Conservation (phyloP, 2,797 vertebrate species). For the Ceryle rudis region DNA sequence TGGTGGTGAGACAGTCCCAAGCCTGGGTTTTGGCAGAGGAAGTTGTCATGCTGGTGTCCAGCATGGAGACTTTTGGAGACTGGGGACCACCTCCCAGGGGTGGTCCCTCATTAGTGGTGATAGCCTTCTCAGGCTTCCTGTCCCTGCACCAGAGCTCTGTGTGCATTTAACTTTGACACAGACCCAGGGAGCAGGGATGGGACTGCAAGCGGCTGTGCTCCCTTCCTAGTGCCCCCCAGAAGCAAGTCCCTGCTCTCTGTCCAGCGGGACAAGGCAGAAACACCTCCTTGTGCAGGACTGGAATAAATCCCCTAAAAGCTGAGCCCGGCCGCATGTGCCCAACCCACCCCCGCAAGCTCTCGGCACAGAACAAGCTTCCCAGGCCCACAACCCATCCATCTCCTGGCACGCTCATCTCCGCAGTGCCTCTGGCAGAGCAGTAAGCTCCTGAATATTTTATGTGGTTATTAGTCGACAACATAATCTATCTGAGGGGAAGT, state of each 20-base stretch:
- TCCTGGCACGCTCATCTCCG: constrained; percentile 26
- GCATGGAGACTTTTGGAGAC: fast-evolving
- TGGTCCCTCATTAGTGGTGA: no score
- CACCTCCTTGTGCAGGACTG: not conserved
- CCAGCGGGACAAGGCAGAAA: not conserved
- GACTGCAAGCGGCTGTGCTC: fast-evolving
- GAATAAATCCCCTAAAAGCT: not conserved
- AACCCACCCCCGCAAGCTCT: not conserved
- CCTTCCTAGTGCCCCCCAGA: not conserved
- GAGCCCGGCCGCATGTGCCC: not conserved
- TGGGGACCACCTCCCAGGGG: fast-evolving
- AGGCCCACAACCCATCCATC: constrained; percentile 7
- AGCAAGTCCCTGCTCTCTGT: not conserved
- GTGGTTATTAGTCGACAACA: constrained; percentile 42
- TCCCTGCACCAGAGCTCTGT: fast-evolving
- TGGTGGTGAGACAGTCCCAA: not conserved
- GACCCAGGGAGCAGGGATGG: not conserved
- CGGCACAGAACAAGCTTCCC: not conserved
- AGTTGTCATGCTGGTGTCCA: not conserved
- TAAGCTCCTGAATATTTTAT: constrained; percentile 64
- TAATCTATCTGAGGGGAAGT: constrained; percentile 21
- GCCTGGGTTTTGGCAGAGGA: not conserved
- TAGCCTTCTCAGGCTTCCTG: not conserved
- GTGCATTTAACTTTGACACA: fast-evolving
- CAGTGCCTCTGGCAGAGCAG: constrained; percentile 46